These are phyloP conservation scores for Dynastes tityus DNA, from an alignment of 2,888 invertebrate genomes.

Conservation along the genomic window DNA sequence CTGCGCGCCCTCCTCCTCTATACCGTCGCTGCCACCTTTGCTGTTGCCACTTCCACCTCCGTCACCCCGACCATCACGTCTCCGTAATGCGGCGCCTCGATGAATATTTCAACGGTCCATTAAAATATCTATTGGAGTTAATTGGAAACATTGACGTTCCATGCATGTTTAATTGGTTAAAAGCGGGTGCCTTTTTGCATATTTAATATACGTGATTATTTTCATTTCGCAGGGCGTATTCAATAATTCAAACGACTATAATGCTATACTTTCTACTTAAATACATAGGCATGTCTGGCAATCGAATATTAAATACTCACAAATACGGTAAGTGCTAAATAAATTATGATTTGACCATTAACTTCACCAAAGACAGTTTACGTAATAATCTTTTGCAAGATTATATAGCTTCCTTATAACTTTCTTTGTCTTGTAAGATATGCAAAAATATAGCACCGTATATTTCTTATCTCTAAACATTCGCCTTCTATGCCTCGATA, in stretches of 20 bases:
- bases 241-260: constrained; percentile 55
- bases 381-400: too few relatives aligned
- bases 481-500: too few relatives aligned
- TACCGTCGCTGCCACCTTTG: constrained; percentile 3
- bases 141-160: constrained; percentile 67
- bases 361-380: background rate
- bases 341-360: background rate
- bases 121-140: constrained; percentile 60
- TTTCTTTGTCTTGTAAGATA: too few relatives aligned
- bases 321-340: background rate
- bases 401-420: too few relatives aligned
- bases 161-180: constrained; percentile 68
- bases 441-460: too few relatives aligned
- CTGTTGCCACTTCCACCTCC: constrained; percentile 26
- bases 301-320: background rate
- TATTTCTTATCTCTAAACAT: too few relatives aligned
- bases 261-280: constrained; percentile 38
- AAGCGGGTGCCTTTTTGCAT: constrained; percentile 62
- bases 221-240: constrained; percentile 51
- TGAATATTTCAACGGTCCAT: constrained; percentile 54
- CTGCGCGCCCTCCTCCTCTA: constrained; percentile 5
- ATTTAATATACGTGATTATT: constrained; percentile 57
- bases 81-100: constrained; percentile 46
- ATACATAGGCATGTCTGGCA: constrained; percentile 5
- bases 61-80: constrained; percentile 35